These are phyloP conservation scores for Steatornis caripensis DNA, from an alignment of 2,113 vertebrate genomes.

Conservation along the genomic window DNA sequence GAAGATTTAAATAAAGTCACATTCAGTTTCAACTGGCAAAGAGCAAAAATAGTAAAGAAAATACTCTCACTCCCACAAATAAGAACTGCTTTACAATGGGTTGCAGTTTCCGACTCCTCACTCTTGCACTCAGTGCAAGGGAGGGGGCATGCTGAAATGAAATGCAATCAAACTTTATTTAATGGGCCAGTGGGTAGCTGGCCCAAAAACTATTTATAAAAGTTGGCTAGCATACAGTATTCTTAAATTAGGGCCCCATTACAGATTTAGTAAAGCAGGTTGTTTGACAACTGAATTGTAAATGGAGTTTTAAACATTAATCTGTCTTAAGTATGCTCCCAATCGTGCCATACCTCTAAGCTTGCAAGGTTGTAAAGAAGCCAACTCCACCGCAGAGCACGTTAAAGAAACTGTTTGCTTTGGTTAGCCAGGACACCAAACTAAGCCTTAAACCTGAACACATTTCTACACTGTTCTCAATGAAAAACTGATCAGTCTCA, in stretches of 20 bases:
- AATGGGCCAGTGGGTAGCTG: background rate
- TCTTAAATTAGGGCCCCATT: background rate
- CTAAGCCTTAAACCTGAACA: background rate
- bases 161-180: background rate
- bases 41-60: background rate
- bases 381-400: background rate
- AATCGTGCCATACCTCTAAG: background rate
- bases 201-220: background rate
- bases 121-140: background rate
- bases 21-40: background rate
- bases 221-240: background rate
- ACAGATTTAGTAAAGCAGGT: background rate
- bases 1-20: background rate
- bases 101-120: background rate
- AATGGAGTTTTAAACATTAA: background rate
- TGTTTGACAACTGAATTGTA: background rate
- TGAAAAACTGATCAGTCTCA: background rate
- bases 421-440: background rate
- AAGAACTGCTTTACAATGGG: background rate
- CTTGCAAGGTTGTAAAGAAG: background rate
- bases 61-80: background rate
- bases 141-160: background rate
- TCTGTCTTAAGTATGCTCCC: background rate
- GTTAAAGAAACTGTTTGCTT: background rate
- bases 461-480: background rate